These are phyloP conservation scores for Luscinia luscinia DNA, from an alignment of 2,797 vertebrate genomes.

Conservation along the genomic window DNA sequence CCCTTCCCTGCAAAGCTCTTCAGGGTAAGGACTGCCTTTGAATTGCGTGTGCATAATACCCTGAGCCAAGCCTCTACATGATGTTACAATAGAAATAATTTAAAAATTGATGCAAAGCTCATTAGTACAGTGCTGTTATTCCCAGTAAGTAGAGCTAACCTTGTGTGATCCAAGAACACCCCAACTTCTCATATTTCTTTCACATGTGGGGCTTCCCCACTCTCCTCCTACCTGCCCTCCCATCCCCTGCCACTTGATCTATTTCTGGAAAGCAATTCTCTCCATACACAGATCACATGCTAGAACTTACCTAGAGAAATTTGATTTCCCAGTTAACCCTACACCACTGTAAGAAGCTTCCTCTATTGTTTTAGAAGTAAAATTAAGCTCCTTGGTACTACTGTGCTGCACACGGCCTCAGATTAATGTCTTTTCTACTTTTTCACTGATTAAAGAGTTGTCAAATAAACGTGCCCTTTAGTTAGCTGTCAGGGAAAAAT, in stretches of 20 bases:
- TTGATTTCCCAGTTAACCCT: not conserved
- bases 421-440: slow-evolving; percentile 60
- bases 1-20: not conserved
- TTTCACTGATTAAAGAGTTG: slow-evolving; percentile 60
- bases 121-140: not conserved
- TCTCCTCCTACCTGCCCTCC: not conserved
- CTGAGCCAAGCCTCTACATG: not conserved
- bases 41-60: not conserved
- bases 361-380: not conserved
- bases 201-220: not conserved
- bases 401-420: not conserved
- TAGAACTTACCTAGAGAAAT: not conserved
- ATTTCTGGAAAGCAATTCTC: not conserved
- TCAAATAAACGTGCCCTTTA: slow-evolving; percentile 68
- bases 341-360: not conserved
- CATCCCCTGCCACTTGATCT: not conserved
- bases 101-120: not conserved
- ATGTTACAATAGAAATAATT: not conserved
- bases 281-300: not conserved
- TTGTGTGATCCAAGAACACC: not conserved
- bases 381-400: not conserved
- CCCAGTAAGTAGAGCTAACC: not conserved
- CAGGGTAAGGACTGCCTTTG: not conserved
- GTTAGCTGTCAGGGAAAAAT: slow-evolving; percentile 61
- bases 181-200: not conserved